Percentiles rank a stretch among this genome's conserved stretches.
Conservation (phyloP, 2,888 invertebrate species). For the Dioctria rufipes region DNA sequence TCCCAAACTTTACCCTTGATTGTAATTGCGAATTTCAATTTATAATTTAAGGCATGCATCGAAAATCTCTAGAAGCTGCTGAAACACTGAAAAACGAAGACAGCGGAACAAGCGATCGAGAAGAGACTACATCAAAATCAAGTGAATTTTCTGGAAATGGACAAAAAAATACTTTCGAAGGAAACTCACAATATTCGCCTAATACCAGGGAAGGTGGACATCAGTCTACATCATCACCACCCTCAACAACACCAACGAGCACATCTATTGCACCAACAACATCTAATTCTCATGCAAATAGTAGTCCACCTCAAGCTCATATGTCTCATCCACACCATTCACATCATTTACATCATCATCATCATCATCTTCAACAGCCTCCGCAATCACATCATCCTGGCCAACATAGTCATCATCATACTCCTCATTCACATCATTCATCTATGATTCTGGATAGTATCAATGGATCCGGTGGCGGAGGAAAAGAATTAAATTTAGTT, state of each 20-base stretch:
- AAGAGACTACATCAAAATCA: constrained; percentile 73
- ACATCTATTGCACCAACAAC: constrained; percentile 64
- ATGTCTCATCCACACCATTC: constrained; percentile 61
- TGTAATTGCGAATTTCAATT: background rate
- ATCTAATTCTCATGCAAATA: constrained; percentile 64
- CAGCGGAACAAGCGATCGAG: constrained; percentile 79
- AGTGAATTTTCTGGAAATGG: constrained; percentile 72
- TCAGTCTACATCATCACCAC: constrained; percentile 58
- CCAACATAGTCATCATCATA: constrained; percentile 53
- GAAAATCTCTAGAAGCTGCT: constrained; percentile 97
- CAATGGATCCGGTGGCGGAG: constrained; percentile 9
- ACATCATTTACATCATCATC: constrained; percentile 54
- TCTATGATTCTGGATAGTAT: constrained; percentile 54
- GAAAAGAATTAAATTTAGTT: constrained; percentile 56
- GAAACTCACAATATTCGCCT: constrained; percentile 69
- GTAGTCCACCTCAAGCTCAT: constrained; percentile 65
- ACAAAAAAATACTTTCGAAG: constrained; percentile 68
- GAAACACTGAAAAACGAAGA: constrained; percentile 89
- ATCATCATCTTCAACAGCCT: constrained; percentile 60
- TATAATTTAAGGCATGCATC: constrained; percentile 90
- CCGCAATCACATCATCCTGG: constrained; percentile 58
- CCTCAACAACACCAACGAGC: constrained; percentile 57
- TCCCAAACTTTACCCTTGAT: background rate
- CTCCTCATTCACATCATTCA: constrained; percentile 49
- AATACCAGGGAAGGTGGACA: background rate